phyloP scores from a whole-genome alignment of 2,797 vertebrate genomes.

The Pristis pectinata region DNA sequence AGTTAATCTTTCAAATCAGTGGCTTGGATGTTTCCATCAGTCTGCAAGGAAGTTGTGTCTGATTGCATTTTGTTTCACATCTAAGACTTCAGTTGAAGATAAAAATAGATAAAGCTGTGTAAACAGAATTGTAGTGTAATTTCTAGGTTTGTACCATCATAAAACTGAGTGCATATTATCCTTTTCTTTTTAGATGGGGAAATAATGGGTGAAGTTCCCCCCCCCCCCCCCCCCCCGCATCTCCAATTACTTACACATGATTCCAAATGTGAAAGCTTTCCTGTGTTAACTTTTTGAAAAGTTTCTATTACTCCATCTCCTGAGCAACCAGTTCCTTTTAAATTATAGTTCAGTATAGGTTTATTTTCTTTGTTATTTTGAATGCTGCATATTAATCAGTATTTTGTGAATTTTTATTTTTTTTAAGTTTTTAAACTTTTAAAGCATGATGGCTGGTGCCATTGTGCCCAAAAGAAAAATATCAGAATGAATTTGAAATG shows the following conservation, averaged over 20 bases:
- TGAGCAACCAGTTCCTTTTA: too few species aligned
- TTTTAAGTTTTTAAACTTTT: not conserved
- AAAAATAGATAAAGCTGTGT: not conserved
- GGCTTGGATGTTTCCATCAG: not conserved
- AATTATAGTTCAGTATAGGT: too few species aligned
- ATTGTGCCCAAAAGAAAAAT: not conserved
- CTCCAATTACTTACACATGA: too few species aligned
- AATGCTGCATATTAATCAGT: not conserved
- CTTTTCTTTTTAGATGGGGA: not conserved
- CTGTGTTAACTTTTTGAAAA: too few species aligned
- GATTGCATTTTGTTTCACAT: not conserved
- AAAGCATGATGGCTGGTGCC: too few species aligned
- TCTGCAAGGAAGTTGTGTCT: not conserved
- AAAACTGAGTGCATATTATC: not conserved
- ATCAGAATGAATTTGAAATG: not conserved
- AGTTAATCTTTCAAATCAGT: not conserved
- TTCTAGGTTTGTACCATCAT: not conserved
- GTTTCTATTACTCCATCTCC: too few species aligned
- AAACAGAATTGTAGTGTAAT: not conserved
- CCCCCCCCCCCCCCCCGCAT: too few species aligned
- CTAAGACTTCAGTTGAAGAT: not conserved
- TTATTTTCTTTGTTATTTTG: not conserved
- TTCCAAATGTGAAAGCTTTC: too few species aligned
- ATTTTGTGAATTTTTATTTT: not conserved
- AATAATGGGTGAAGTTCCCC: too few species aligned